Conservation (phyloP, 2,797 vertebrate genomes). For the Schizothorax lantsangensis region DNA sequence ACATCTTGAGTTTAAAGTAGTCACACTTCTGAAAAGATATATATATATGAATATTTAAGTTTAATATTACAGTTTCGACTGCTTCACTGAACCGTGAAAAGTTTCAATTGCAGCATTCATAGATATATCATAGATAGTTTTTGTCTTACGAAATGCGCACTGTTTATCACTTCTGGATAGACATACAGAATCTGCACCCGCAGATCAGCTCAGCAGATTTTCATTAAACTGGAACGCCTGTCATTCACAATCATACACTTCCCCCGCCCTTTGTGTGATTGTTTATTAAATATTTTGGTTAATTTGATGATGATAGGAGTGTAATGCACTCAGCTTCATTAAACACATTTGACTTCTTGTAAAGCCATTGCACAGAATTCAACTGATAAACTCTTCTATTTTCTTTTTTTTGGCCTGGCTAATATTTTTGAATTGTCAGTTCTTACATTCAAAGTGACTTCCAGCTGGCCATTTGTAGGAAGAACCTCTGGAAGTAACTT, state of each 20-base stretch:
- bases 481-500: background rate
- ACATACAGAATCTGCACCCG: background rate
- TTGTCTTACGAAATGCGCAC: background rate
- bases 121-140: background rate
- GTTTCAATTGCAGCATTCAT: background rate
- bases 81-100: background rate
- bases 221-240: background rate
- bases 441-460: background rate
- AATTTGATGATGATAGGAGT: background rate
- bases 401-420: background rate
- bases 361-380: background rate
- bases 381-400: background rate
- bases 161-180: background rate
- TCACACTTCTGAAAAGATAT: background rate
- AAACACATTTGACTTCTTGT: background rate
- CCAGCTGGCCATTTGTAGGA: background rate
- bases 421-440: background rate
- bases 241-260: background rate
- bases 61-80: background rate
- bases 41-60: background rate
- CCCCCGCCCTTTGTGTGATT: background rate
- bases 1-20: background rate
- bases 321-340: background rate
- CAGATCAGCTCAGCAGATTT: background rate
- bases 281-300: slow-evolving; percentile 2